Evolutionary conservation across 2,888 invertebrate genomes (phyloP).

Genomic region (Unio pictorum): DNA sequence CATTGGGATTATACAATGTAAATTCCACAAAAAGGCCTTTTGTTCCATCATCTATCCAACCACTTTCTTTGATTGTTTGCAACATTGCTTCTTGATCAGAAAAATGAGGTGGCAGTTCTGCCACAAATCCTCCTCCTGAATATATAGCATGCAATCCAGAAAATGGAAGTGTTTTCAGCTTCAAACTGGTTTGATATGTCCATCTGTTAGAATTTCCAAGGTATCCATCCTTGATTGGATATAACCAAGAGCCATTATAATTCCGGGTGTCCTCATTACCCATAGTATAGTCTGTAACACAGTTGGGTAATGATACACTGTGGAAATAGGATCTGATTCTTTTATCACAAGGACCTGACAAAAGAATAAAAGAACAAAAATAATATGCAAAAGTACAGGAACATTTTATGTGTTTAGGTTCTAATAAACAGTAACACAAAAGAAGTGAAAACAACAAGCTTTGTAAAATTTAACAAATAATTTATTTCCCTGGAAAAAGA

Average conservation of each 20-base stretch:
- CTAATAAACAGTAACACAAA: too few relatives aligned
- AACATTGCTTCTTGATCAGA: not conserved
- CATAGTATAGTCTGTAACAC: constrained; percentile 21
- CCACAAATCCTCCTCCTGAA: constrained; percentile 47
- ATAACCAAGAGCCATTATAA: constrained; percentile 32
- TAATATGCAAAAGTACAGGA: too few relatives aligned
- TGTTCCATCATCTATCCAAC: constrained; percentile 44
- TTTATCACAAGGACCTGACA: constrained; percentile 8
- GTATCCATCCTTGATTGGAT: constrained; percentile 1
- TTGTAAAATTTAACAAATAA: too few relatives aligned
- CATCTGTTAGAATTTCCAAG: constrained; percentile 11
- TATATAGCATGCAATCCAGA: constrained; percentile 38
- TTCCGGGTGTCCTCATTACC: constrained; percentile 21
- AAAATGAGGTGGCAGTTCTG: constrained; percentile 19
- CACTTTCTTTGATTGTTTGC: constrained; percentile 5
- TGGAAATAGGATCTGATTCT: constrained; percentile 9
- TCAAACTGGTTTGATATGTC: constrained; percentile 30
- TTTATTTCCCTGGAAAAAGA: too few relatives aligned
- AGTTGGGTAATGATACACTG: constrained; percentile 7
- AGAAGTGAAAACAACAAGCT: too few relatives aligned
- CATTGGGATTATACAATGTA: constrained; percentile 43
- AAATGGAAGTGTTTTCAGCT: constrained; percentile 33
- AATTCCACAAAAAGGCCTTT: constrained; percentile 45
- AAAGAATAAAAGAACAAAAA: not conserved
- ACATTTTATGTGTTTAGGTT: too few relatives aligned